Percentiles rank a stretch among this genome's conserved stretches.
These are phyloP conservation scores for Brachionus calyciflorus DNA, from an alignment of 1,140 invertebrate species.

Conservation along the genomic window DNA sequence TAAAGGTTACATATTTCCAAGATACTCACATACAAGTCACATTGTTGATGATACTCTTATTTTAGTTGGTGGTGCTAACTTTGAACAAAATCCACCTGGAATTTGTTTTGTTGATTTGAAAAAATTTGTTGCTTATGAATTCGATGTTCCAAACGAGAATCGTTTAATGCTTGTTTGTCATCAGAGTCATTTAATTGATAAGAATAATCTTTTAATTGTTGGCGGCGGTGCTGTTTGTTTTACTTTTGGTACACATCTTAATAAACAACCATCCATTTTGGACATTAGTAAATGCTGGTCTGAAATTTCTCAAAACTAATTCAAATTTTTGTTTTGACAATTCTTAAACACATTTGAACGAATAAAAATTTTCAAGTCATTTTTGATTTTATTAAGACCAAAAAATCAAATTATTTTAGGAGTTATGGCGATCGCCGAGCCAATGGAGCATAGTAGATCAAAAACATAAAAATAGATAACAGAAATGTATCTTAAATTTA, in stretches of 20 bases:
- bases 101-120: slow-evolving; percentile 59
- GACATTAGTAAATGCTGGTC: slow-evolving; percentile 32
- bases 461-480: too few relatives aligned
- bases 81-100: slow-evolving; percentile 54
- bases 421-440: too few relatives aligned
- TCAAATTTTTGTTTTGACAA: too few relatives aligned
- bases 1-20: slow-evolving; percentile 49
- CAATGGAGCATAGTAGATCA: too few relatives aligned
- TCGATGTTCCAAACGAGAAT: slow-evolving; percentile 52
- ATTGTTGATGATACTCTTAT: slow-evolving; percentile 55
- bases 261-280: slow-evolving; percentile 49
- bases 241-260: slow-evolving; percentile 64
- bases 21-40: slow-evolving; percentile 59
- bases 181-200: slow-evolving; percentile 53
- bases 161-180: slow-evolving; percentile 61
- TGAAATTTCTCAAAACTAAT: background rate
- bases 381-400: too few relatives aligned
- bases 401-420: too few relatives aligned
- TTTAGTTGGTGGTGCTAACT: slow-evolving; percentile 60
- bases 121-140: slow-evolving; percentile 53
- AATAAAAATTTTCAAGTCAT: too few relatives aligned
- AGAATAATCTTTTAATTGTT: slow-evolving; percentile 54
- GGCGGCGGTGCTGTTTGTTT: slow-evolving; percentile 66
- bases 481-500: too few relatives aligned
- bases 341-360: too few relatives aligned